Base-by-base conservation (phyloP, 1,140 invertebrate species). In the Armadillidium nasatum region DNA sequence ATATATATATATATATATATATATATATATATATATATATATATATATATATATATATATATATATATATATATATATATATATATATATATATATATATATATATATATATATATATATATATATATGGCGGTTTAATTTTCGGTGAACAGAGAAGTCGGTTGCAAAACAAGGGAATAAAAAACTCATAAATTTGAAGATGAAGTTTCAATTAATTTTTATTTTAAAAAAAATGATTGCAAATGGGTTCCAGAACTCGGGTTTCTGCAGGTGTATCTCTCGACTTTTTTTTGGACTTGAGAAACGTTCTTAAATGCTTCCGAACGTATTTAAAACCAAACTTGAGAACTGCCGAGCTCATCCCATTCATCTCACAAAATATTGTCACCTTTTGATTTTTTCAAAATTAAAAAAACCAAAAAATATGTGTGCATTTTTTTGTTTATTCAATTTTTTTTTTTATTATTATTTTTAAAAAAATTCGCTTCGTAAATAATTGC, bases 191-290 rank as follows among this genome's bases (percentile, higher is more conserved):
- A 33, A 33, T 33, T 33, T 33, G 33, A 33, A 33, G 33, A 33
- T 3, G 33, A 33, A 33, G 6, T 33, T 33, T n/a, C 19, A 60
- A 60, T 1, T 60, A 60, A 3, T 2, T 60, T n/a, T 60, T 15
- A 4, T 15, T 3, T 3, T 2, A 60, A n/a, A 21, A n/a, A 60
- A 21, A 60, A 60, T 3, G 7, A 22, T 22, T 70, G 68, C 68
- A 70, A 22, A 23, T 70, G 68, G 23, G 68, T n/a, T 22, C 21
- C 11, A 4, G 23, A 19, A 60, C 50, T 60, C 50, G 2, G 50
- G 50, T 71, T 43, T 43, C 70, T 71, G 70, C 44, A 43, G 44
- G 70, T 33, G n/a, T 10, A 71, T 21, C 70, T 60, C 50, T 60
- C 50, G 50, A 60, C 19, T 60, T 13, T 15, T 10, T 50, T 60